phyloP scores from a whole-genome alignment of 2,113 vertebrate species.

The Anser cygnoides region DNA sequence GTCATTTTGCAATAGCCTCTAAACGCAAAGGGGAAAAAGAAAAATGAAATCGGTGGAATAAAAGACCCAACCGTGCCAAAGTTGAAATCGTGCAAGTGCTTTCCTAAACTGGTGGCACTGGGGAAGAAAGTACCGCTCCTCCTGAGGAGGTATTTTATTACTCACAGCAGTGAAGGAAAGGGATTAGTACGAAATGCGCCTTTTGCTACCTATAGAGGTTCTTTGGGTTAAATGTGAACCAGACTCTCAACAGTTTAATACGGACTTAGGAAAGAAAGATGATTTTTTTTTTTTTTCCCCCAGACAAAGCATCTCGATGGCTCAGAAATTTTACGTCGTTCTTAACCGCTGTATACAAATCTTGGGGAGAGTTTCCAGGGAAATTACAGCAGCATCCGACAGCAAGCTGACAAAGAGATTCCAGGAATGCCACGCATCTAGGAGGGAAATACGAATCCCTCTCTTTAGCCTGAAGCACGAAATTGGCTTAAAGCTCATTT shows the following conservation, averaged over 20 bases:
- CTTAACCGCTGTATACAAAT: neutral
- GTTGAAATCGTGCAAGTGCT: neutral
- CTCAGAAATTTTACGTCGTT: neutral
- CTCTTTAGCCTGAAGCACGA: constrained; percentile 41
- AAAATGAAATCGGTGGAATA: neutral
- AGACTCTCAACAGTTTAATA: neutral
- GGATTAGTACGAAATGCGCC: neutral
- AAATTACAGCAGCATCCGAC: constrained; percentile 19
- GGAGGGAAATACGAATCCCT: constrained; percentile 48
- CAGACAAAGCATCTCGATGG: neutral
- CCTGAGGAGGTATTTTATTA: neutral
- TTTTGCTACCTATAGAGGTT: neutral
- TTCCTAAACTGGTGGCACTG: neutral
- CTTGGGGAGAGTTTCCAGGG: neutral
- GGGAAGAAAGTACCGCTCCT: neutral
- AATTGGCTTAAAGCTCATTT: constrained; percentile 62
- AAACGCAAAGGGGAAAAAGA: fast-evolving
- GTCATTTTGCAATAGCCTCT: neutral
- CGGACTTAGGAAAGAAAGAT: neutral
- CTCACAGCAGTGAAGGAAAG: neutral
- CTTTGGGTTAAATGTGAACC: neutral
- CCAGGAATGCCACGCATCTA: constrained; percentile 23
- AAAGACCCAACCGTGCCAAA: neutral
- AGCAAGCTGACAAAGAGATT: constrained; percentile 32
- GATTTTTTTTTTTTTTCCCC: neutral